Evolutionary conservation across 1,140 invertebrate genomes (phyloP), one percentile per base, ranked within the genome.

Genomic region (Gryon sp.): DNA sequence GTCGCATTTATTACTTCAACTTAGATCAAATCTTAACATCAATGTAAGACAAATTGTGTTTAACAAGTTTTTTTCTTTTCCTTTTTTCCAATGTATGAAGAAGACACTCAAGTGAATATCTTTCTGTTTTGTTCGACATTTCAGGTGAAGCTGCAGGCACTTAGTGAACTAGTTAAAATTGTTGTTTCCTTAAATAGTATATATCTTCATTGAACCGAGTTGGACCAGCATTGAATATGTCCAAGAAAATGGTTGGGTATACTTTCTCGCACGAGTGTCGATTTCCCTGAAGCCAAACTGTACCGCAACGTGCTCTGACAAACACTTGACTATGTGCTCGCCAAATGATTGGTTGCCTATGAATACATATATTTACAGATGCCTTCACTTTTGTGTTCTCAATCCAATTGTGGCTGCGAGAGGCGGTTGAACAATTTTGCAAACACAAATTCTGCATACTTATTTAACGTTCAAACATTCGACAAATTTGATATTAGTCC

Each of bases 221-320:
- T 34, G n/a, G 11, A 46, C 20, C 22, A 15, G 20, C 15, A 62
- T 38, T 12, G 16, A 48, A 57, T 62, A 28, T 36, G 8, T 22
- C 26, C 16, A 22, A 41, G 53, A 62, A 77, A 69, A 69, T 41
- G 20, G 46, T 50, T 62, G 40, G 26, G 40, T 55, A 36, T 62
- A 60, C 50, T 76, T 68, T 68, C 62, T 66, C 55, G 72, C 55
- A 36, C 50, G 52, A 65, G 69, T 55, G 60, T 45, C 62, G 68
- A 72, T 60, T 72, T 72, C 28, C 46, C 20, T 34, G 11, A 40
- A 52, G 34, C 28, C 20, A 32, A 48, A 32, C 48, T 20, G 38
- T 19, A 53, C 34, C 20, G 26, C 53, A 60, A 45, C 34, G 19
- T 28, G 16, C 15, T 28, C 11, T 11, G 36, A 12, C 53, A 53